A percentile compares a stretch with the other conserved stretches of the same genome.
phyloP scores from a whole-genome alignment of 2,888 invertebrate genomes.

The Drosophila affinis region DNA sequence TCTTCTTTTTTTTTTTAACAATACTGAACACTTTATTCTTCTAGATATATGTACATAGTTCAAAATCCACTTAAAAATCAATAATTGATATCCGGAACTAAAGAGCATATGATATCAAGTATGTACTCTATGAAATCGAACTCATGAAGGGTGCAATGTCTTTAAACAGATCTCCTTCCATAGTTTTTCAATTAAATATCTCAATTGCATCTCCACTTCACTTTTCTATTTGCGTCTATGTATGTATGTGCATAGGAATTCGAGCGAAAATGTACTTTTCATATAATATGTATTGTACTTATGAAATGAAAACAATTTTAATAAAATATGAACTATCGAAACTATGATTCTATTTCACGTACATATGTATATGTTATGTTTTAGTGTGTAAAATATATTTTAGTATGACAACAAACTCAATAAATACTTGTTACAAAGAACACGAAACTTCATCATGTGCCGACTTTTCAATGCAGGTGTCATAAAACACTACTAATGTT shows the following conservation, averaged over 20 bases:
- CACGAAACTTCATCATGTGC: neutral
- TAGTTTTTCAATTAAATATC: constrained; percentile 53
- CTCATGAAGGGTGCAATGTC: constrained; percentile 23
- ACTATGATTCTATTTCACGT: too few relatives aligned
- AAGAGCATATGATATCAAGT: constrained; percentile 21
- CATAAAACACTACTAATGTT: constrained; percentile 81
- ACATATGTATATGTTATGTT: too few relatives aligned
- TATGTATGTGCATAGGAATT: too few relatives aligned
- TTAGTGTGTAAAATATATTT: neutral
- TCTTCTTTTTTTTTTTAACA: too few relatives aligned
- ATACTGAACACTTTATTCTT: too few relatives aligned
- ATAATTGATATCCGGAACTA: constrained; percentile 30
- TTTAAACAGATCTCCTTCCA: constrained; percentile 62
- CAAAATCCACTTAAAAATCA: constrained; percentile 20
- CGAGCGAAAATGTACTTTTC: too few relatives aligned
- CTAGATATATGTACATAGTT: neutral
- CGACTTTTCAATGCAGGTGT: constrained; percentile 64
- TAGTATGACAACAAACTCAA: too few relatives aligned
- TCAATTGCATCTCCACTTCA: constrained; percentile 59
- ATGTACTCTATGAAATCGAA: neutral
- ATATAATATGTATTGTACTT: too few relatives aligned
- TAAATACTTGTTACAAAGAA: too few relatives aligned
- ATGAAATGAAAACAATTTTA: neutral
- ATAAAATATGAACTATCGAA: too few relatives aligned
- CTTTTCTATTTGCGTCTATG: constrained; percentile 6